Percentiles rank a stretch among this genome's conserved stretches.
Evolutionary conservation across 2,797 vertebrate species (phyloP).

Genomic region (Sebastes oblongus): DNA sequence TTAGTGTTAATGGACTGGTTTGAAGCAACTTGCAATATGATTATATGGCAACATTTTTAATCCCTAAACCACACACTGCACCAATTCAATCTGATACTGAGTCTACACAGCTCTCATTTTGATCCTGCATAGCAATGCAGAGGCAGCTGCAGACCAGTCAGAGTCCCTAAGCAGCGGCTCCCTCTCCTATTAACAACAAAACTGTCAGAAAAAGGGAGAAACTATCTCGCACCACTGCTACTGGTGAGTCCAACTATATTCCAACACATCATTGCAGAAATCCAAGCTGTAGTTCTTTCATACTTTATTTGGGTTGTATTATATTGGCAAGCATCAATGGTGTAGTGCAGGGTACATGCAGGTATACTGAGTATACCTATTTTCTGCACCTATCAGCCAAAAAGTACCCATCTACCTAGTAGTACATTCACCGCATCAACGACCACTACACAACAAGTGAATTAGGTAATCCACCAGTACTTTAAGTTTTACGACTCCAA

Average conservation of each 20-base stretch:
- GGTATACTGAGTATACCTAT: no score
- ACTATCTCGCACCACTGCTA: background rate
- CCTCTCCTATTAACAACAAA: slow-evolving; percentile 16
- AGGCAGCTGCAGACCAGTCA: slow-evolving; percentile 21
- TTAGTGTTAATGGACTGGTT: background rate
- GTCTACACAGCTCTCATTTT: slow-evolving; percentile 3
- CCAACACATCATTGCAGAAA: background rate
- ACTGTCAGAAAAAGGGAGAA: slow-evolving; percentile 34
- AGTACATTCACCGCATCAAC: no score
- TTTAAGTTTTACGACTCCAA: background rate
- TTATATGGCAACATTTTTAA: background rate
- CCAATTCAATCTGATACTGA: background rate
- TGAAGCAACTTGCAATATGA: background rate
- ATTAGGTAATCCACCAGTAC: background rate
- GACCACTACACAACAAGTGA: background rate
- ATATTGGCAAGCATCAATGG: background rate
- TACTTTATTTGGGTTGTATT: background rate
- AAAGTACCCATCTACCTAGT: no score
- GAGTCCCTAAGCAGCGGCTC: background rate
- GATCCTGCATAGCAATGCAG: background rate
- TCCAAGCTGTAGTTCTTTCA: background rate
- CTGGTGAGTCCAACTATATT: background rate
- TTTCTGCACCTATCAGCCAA: no score
- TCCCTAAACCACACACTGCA: background rate
- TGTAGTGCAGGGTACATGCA: background rate